A percentile compares a stretch with the other conserved stretches of the same genome.
phyloP scores from a whole-genome alignment of 1,140 invertebrate genomes.

The Triops cancriformis region DNA sequence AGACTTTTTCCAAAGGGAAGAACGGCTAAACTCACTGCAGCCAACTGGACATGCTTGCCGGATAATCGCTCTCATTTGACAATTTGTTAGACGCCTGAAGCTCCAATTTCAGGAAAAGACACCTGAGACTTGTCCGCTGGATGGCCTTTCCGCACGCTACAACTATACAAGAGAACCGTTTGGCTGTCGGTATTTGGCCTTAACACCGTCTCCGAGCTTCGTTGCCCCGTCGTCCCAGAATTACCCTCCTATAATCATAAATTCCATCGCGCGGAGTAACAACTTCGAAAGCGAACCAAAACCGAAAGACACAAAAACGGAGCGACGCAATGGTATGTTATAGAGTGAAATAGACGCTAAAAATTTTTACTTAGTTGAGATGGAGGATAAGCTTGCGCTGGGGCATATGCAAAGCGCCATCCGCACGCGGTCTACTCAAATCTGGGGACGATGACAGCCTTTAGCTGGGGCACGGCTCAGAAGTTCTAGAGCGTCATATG shows the following conservation, averaged over 20 bases:
- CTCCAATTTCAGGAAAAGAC: background rate
- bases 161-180: background rate
- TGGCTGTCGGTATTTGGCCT: background rate
- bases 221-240: background rate
- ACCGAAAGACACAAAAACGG: background rate
- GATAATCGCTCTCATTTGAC: background rate
- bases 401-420: background rate
- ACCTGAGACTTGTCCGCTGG: background rate
- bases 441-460: background rate
- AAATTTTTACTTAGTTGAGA: background rate
- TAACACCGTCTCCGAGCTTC: background rate
- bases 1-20: background rate
- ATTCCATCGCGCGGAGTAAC: background rate
- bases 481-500: background rate
- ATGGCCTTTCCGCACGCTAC: background rate
- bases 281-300: background rate
- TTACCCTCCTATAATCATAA: background rate
- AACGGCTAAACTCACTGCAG: background rate
- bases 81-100: conserved; percentile 5
- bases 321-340: too few species aligned
- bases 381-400: background rate
- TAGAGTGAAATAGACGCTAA: background rate
- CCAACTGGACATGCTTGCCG: conserved; percentile 3
- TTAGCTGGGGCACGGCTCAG: background rate
- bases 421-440: background rate